Evolutionary conservation across 2,888 invertebrate species (phyloP), one percentile per base, ranked within the genome.

Genomic region (Lithodes maja): DNA sequence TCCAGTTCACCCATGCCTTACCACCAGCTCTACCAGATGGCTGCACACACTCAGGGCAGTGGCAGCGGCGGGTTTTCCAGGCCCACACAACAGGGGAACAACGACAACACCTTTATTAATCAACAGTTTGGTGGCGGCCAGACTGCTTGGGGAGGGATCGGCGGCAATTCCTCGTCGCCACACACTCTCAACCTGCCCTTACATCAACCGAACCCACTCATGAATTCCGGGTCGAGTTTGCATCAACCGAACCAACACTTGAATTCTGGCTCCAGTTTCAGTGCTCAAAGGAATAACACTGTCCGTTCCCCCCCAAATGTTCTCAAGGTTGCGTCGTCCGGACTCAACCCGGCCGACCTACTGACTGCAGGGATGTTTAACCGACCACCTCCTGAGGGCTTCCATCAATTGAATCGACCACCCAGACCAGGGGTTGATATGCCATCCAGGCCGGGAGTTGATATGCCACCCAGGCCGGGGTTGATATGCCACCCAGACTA

Each of bases 1-100:
- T 81, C 85, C 49, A 88, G 84, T 54, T 88, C 88, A 49, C 88
- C 88, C n/a, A 88, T 88, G 88, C 88, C 88, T 68, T 84, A 71
- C 75, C 88, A 88, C 68, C 84, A 88, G n/a, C 75, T 85, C 12
- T 88, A 80, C 61, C 88, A 80, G 68, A 85, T 88, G 61, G 75
- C 53, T 17, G 52, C 78, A 78, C 77, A 74, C 7, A 15, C 74
- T 84, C 88, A 88, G 81, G 88, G 84, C 68, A 84, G 81, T 53
- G 88, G 69, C 9, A 55, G 80, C 7, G 33, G 33, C 33, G 33
- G 33, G 33, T 33, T 33, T 33, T 82, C 88, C 15, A 85, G 74
- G 52, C 49, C 74, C 50, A 79, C 81, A 61, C 88, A 85, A n/a
- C 84, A 88, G 33, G 85, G 85, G 49, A 55, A 71, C 3, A 75